Evolutionary conservation across 1,140 invertebrate genomes (phyloP).

Genomic region (Trinorchestia longiramus): DNA sequence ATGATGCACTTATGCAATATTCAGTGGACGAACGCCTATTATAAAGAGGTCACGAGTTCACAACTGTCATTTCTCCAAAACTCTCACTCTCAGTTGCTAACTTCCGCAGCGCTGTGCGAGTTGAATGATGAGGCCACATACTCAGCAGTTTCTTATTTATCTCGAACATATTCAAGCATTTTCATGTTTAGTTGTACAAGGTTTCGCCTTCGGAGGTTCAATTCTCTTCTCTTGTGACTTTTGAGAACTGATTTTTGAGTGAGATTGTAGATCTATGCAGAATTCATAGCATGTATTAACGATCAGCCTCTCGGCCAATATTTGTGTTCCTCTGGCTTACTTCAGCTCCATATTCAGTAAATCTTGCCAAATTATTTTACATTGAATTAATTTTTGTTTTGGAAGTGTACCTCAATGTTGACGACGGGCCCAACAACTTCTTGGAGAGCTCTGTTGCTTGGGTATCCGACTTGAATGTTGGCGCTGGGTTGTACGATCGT

Average conservation of each 20-base stretch:
- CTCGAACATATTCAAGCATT: neutral
- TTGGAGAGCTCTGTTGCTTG: constrained; percentile 56
- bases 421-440: constrained; percentile 60
- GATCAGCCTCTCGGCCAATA: neutral
- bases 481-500: constrained; percentile 33
- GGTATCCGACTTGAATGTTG: constrained; percentile 48
- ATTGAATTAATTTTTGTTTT: neutral
- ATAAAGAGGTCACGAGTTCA: too few species aligned
- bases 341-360: neutral
- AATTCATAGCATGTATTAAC: neutral
- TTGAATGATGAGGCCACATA: too few species aligned
- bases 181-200: neutral
- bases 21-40: too few species aligned
- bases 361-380: neutral
- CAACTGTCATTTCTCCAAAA: too few species aligned
- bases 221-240: neutral
- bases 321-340: neutral
- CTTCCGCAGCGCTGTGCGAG: too few species aligned
- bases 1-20: too few species aligned
- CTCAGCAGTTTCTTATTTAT: too few species aligned
- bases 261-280: neutral
- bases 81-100: too few species aligned
- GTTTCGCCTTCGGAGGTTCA: neutral
- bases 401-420: constrained; percentile 49
- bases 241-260: neutral